Percentiles rank a stretch among this genome's conserved stretches.
phyloP scores from a whole-genome alignment of 2,113 vertebrate genomes.

The Scolopax mira region DNA sequence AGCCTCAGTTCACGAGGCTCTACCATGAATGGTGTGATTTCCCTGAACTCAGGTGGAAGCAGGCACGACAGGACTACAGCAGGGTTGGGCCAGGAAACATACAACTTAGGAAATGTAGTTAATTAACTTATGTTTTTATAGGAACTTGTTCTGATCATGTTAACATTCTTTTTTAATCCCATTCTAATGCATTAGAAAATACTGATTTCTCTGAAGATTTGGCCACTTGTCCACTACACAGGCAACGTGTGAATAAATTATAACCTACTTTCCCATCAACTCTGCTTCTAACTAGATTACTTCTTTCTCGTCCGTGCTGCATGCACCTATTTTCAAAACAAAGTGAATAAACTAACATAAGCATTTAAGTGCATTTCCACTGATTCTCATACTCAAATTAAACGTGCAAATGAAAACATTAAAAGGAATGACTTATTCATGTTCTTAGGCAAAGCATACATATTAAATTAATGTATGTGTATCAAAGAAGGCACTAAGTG shows the following conservation, averaged over 20 bases:
- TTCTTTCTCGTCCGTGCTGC: constrained; percentile 15
- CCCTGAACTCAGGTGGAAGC: not conserved
- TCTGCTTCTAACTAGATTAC: not conserved
- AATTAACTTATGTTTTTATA: not conserved
- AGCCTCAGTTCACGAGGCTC: not conserved
- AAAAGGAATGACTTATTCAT: constrained; percentile 65
- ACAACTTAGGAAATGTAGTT: not conserved
- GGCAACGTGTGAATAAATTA: not conserved
- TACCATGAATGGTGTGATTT: not conserved
- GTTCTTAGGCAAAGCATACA: constrained; percentile 55
- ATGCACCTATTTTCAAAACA: constrained; percentile 11
- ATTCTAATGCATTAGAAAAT: not conserved
- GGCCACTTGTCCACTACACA: not conserved
- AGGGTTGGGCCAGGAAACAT: not conserved
- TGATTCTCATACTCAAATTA: constrained; percentile 63
- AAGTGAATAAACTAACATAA: constrained; percentile 45
- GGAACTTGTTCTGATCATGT: not conserved
- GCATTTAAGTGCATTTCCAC: constrained; percentile 24
- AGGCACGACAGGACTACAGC: not conserved
- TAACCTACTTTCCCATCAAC: constrained; percentile 28
- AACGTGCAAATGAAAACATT: constrained; percentile 63
- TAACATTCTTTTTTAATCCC: not conserved
- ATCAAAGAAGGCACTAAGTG: constrained; percentile 54
- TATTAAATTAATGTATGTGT: constrained; percentile 37
- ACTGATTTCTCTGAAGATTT: not conserved